Evolutionary conservation across 2,113 vertebrate genomes (phyloP).

Genomic region (Perognathus longimembris): DNA sequence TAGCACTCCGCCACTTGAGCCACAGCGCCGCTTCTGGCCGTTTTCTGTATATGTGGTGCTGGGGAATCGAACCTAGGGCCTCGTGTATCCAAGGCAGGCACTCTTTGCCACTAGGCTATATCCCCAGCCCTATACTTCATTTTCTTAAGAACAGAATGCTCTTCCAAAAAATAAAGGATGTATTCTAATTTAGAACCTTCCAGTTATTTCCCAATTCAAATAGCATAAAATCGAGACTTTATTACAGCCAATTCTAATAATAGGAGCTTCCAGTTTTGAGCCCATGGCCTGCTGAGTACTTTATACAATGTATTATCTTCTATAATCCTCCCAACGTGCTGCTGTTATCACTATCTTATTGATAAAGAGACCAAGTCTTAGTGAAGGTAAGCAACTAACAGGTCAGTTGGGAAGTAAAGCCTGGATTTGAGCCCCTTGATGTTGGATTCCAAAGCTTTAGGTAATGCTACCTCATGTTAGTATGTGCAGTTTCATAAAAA

Average conservation of each 20-base stretch:
- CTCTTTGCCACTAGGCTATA: too few relatives aligned
- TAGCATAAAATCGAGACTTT: not conserved
- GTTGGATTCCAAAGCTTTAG: not conserved
- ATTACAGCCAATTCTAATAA: not conserved
- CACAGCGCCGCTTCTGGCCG: too few relatives aligned
- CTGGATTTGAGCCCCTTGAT: not conserved
- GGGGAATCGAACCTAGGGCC: too few relatives aligned
- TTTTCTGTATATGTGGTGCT: too few relatives aligned
- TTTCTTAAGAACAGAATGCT: slow-evolving; percentile 47
- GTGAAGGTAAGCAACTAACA: not conserved
- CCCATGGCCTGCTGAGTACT: not conserved
- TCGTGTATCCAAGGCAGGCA: too few relatives aligned
- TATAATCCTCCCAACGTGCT: not conserved
- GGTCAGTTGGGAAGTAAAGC: not conserved
- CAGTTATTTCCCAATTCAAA: not conserved
- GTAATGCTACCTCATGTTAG: not conserved
- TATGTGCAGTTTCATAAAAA: slow-evolving; percentile 5
- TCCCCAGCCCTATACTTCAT: not conserved
- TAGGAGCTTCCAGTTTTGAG: not conserved
- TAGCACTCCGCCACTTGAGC: too few relatives aligned
- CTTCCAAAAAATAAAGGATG: not conserved
- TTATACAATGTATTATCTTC: not conserved
- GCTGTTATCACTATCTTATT: not conserved
- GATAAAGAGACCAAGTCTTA: not conserved
- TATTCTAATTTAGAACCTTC: not conserved